phyloP scores from a whole-genome alignment of 2,113 vertebrate genomes.

The Salvator merianae region DNA sequence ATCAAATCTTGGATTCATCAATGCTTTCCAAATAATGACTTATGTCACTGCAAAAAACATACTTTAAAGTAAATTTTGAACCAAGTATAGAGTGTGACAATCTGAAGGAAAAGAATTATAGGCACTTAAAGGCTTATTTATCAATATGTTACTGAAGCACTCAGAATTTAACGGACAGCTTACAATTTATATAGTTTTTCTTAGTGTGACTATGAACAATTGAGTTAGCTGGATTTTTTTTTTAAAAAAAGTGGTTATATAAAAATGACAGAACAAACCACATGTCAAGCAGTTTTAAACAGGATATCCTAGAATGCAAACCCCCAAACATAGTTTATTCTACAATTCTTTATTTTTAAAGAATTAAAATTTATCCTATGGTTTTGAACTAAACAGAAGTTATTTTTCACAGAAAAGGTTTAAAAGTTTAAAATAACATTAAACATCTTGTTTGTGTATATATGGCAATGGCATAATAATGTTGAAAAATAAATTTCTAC shows the following conservation, averaged over 20 bases:
- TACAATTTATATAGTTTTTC: background rate
- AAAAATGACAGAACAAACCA: slow-evolving; percentile 29
- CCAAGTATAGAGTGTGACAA: background rate
- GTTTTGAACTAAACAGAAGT: slow-evolving; percentile 22
- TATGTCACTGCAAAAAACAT: background rate
- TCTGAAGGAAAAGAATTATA: slow-evolving; percentile 3
- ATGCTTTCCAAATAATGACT: background rate
- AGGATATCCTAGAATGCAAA: background rate
- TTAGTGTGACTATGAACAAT: slow-evolving; percentile 35
- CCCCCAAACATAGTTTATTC: background rate
- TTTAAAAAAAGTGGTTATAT: slow-evolving; percentile 27
- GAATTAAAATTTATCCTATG: background rate
- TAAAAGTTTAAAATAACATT: slow-evolving; percentile 35
- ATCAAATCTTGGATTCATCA: background rate
- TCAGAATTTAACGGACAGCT: background rate
- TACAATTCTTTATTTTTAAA: slow-evolving; percentile 8
- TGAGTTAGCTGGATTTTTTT: slow-evolving; percentile 27
- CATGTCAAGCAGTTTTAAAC: background rate
- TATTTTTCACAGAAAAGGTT: slow-evolving; percentile 17
- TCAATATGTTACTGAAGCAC: slow-evolving; percentile 24
- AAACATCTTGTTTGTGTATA: slow-evolving; percentile 33
- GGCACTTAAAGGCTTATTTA: background rate
- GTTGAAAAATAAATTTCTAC: too few species aligned
- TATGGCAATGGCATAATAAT: too few species aligned
- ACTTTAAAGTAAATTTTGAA: background rate